Conservation (phyloP, 2,797 vertebrate species). For the Fratercula arctica region DNA sequence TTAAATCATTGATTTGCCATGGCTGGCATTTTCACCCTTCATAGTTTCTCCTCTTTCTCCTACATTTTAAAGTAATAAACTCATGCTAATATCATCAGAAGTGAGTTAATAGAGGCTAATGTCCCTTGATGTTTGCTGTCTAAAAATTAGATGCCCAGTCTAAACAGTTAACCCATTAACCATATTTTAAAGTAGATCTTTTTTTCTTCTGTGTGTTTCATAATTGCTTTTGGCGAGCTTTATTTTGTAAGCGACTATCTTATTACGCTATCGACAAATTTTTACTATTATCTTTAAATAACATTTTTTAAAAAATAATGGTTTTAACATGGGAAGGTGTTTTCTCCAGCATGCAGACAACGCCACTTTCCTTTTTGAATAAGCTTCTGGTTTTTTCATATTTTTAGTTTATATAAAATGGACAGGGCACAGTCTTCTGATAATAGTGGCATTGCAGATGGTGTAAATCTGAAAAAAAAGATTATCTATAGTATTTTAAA, state of each 20-base stretch:
- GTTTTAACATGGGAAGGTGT: not conserved
- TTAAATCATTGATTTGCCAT: not conserved
- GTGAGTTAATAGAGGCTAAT: not conserved
- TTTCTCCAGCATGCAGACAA: not conserved
- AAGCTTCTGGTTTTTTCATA: not conserved
- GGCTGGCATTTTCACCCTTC: not conserved
- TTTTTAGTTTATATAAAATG: not conserved
- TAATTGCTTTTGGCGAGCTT: not conserved
- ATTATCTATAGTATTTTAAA: not conserved
- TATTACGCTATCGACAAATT: not conserved
- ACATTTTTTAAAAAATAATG: not conserved
- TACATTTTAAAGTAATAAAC: not conserved
- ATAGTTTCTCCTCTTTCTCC: not conserved
- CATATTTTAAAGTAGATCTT: not conserved
- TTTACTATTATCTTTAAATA: not conserved
- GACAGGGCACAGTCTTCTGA: not conserved
- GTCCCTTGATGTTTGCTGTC: not conserved
- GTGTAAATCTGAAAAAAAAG: not conserved
- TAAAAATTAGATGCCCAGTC: not conserved
- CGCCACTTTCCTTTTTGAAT: rapidly evolving
- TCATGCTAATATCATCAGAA: not conserved
- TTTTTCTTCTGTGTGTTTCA: not conserved
- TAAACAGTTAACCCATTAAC: not conserved
- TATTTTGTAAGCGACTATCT: not conserved
- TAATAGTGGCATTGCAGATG: not conserved